Conservation (phyloP, 2,888 invertebrate genomes). For the Amphimallon solstitiale region DNA sequence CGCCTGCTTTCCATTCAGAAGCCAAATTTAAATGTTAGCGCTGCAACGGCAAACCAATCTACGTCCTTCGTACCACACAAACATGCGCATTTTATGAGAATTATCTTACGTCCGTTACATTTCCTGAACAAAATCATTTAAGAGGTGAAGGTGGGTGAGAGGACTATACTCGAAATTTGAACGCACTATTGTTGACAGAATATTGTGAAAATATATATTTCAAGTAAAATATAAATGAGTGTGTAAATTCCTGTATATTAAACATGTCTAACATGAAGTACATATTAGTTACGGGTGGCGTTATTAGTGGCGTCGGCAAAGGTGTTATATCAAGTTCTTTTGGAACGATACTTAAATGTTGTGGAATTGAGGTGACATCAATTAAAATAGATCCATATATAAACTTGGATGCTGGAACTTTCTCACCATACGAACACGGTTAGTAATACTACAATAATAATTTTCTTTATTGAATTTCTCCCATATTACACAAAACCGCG, state of each 20-base stretch:
- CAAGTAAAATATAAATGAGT: background rate
- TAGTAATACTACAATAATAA: conserved; percentile 56
- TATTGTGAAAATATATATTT: background rate
- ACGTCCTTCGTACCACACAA: background rate
- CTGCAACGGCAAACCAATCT: background rate
- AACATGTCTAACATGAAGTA: conserved; percentile 83
- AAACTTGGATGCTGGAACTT: conserved; percentile 99
- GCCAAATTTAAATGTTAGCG: background rate
- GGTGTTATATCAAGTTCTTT: conserved; percentile 96
- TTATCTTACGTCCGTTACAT: too few relatives aligned
- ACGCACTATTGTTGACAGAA: background rate
- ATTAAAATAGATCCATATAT: conserved; percentile 99
- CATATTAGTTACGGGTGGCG: conserved; percentile 97
- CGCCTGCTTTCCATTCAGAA: background rate
- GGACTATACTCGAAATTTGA: too few relatives aligned
- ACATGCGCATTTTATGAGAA: conserved; percentile 9
- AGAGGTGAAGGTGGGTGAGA: too few relatives aligned
- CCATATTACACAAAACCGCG: conserved; percentile 25
- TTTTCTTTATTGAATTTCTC: background rate
- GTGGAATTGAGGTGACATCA: conserved; percentile 94
- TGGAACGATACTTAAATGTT: conserved; percentile 94
- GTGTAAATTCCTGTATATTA: background rate
- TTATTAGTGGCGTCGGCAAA: conserved; percentile 98
- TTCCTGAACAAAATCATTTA: too few relatives aligned
- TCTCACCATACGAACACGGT: conserved; percentile 99